Evolutionary conservation across 1,140 invertebrate species (phyloP).

Genomic region (Meloidogyne floridensis): DNA sequence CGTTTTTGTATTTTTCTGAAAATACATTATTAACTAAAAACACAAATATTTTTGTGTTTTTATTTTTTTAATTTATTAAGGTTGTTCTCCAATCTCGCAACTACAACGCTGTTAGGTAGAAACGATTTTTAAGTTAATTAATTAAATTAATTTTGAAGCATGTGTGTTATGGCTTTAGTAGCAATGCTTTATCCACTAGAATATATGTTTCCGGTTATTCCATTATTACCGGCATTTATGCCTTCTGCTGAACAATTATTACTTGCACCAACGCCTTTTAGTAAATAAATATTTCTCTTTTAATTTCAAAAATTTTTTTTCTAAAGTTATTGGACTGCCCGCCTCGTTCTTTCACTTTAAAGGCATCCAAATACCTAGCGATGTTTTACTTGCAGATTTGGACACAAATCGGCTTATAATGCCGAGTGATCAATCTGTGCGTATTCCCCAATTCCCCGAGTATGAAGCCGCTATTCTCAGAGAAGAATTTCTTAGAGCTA

Average conservation of each 20-base stretch:
- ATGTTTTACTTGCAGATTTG: constrained; percentile 97
- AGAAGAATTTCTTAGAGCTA: constrained; percentile 22
- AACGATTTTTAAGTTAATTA: too few species aligned
- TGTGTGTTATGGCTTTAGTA: constrained; percentile 99
- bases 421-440: constrained; percentile 48
- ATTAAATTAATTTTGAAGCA: constrained; percentile 71
- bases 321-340: constrained; percentile 81
- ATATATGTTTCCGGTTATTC: constrained; percentile 99
- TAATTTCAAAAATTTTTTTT: constrained; percentile 41
- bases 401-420: constrained; percentile 83
- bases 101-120: constrained; percentile 82
- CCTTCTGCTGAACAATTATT: constrained; percentile 94
- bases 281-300: constrained; percentile 94
- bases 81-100: constrained; percentile 91
- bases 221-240: constrained; percentile 94
- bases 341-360: constrained; percentile 93
- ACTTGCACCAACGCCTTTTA: constrained; percentile 93
- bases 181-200: constrained; percentile 97
- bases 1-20: too few species aligned
- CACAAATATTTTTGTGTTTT: constrained; percentile 31
- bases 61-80: constrained; percentile 67
- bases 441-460: constrained; percentile 61
- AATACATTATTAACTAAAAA: not conserved
- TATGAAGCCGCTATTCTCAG: constrained; percentile 48
- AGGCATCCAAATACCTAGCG: constrained; percentile 89